Base-by-base conservation (phyloP, 2,113 vertebrate species). In the Hypomesus transpacificus region DNA sequence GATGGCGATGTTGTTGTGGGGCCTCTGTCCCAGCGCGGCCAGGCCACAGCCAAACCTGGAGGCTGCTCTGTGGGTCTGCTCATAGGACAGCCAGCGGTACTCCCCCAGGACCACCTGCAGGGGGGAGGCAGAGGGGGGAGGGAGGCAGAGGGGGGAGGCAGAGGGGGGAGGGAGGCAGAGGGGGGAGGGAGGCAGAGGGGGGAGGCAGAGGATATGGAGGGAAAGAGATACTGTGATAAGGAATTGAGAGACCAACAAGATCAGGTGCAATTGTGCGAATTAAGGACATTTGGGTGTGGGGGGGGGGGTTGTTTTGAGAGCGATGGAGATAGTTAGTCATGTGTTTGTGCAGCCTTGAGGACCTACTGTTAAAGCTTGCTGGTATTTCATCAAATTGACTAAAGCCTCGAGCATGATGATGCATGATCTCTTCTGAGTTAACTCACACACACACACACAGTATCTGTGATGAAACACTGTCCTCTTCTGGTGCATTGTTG, bases 1-100 rank as follows among this genome's bases (percentile, higher is more conserved):
- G 85, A 99, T 94, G 66, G 96, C 96, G 1, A 98, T 95, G 85
- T 95, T 98, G 72, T 88, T 90, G 81, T 94, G 93, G 0, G 95
- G 93, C 66, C 86, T 91, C 83, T 97, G 96, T 31, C 95, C 95
- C 85, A 99, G 80, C 1, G 91, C 84, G 17, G 89, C 89, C 83
- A 99, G 86, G 39, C 97, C 97, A 0, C 92, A 91, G 79, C 97
- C 96, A 82, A 99, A 94, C 58, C 88, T 88, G 60, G 85, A 79
- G 14, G 94, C 94, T 68, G 91, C 92, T 14, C 80, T 14, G 20
- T 91, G 91, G 18, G 91, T 89, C 62, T 97, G 93, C 80, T 93
- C 87, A 0, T 94, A 98, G 0, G 95, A 91, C 4, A 95, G 89
- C 97, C 97, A 98, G 67, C 70, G 82, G 87, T 98, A 98, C 66